phyloP scores from a whole-genome alignment of 2,797 vertebrate species.

The Urocyon cinereoargenteus region DNA sequence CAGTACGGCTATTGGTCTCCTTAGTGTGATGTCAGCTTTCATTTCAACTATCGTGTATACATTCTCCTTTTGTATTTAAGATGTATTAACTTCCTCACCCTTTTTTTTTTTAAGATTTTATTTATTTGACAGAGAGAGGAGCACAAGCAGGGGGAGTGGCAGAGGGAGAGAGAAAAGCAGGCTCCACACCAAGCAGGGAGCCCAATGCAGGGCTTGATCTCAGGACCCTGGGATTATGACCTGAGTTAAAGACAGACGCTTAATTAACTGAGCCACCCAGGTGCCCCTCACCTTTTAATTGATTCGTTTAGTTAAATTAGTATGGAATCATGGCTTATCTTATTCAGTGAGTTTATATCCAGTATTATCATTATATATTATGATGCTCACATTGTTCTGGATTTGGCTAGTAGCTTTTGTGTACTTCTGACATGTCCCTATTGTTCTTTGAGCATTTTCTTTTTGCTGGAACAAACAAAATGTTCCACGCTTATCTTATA shows the following conservation, averaged over 20 bases:
- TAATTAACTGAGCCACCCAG: too few relatives aligned
- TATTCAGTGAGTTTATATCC: not conserved
- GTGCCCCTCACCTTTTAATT: not conserved
- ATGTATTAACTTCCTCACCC: constrained; percentile 9
- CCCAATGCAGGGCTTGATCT: too few relatives aligned
- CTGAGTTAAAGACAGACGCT: too few relatives aligned
- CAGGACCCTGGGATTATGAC: too few relatives aligned
- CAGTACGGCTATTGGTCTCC: not conserved
- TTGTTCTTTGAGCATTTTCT: constrained; percentile 7
- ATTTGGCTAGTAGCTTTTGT: not conserved
- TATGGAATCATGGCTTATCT: not conserved
- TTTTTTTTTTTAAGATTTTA: too few relatives aligned
- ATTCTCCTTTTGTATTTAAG: constrained; percentile 31
- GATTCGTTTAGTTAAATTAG: not conserved
- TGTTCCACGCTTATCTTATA: not conserved
- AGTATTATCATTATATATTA: not conserved
- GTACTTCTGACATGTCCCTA: not conserved
- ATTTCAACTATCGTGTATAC: not conserved
- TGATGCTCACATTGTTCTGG: not conserved
- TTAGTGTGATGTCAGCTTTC: not conserved
- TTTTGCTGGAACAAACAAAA: not conserved
- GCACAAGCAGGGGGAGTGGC: too few relatives aligned
- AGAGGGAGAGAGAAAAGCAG: too few relatives aligned
- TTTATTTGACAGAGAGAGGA: too few relatives aligned
- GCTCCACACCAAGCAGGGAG: too few relatives aligned